Percentiles rank a stretch among this genome's conserved stretches.
These are phyloP conservation scores for Steinernema feltiae DNA, from an alignment of 1,140 invertebrate species.

Conservation along the genomic window DNA sequence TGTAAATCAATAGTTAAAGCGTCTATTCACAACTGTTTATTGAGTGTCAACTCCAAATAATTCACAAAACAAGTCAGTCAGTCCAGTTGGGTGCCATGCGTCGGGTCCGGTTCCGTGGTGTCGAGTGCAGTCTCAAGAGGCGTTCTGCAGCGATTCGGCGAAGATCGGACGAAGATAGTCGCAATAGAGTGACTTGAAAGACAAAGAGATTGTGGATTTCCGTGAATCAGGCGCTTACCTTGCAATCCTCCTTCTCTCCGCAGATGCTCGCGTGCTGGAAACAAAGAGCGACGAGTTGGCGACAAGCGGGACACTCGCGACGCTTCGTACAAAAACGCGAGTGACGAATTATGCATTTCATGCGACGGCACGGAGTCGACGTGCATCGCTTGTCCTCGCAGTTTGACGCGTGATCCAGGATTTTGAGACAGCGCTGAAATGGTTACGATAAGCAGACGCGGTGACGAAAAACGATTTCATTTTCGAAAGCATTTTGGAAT, in stretches of 20 bases:
- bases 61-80: no score
- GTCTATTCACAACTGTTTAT: no score
- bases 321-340: not conserved
- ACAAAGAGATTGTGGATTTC: not conserved
- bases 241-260: not conserved
- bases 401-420: not conserved
- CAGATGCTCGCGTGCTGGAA: not conserved
- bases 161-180: not conserved
- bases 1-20: no score
- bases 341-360: not conserved
- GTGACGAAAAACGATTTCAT: no score
- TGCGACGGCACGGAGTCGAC: not conserved
- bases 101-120: no score
- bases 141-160: not conserved
- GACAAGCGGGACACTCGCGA: not conserved
- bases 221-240: not conserved
- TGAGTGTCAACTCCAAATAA: no score
- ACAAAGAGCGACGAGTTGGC: not conserved
- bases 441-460: no score
- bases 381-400: not conserved
- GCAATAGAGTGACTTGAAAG: not conserved
- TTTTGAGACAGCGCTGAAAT: conserved; percentile 1
- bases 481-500: no score
- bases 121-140: not conserved
- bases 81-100: no score